A percentile compares a stretch with the other conserved stretches of the same genome.
Conservation (phyloP, 2,797 vertebrate genomes). For the Sitta carolinensis region DNA sequence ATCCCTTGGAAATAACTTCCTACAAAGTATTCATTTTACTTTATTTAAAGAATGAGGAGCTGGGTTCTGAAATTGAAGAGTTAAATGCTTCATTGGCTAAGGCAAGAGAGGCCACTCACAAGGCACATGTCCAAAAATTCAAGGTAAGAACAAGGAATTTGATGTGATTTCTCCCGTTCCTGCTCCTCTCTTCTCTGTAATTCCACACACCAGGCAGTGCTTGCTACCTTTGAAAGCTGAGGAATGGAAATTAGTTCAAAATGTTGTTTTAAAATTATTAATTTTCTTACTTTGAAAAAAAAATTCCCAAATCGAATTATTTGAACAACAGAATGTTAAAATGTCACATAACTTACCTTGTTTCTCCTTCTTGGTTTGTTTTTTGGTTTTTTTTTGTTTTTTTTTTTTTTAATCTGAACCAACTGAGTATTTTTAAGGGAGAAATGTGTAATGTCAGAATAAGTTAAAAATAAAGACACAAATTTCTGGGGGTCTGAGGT, state of each 20-base stretch:
- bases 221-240: neutral
- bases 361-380: neutral
- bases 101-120: conserved; percentile 83
- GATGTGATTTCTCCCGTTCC: neutral
- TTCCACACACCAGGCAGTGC: neutral
- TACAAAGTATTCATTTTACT: neutral
- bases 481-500: neutral
- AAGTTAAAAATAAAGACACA: neutral
- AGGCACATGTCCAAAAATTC: conserved; percentile 85
- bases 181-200: neutral
- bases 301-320: neutral
- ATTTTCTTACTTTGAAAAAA: neutral
- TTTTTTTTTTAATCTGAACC: neutral
- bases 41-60: conserved; percentile 84
- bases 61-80: conserved; percentile 86
- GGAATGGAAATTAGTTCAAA: neutral
- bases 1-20: neutral
- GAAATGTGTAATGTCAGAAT: neutral
- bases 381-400: neutral
- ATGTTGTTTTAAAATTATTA: neutral
- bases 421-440: neutral
- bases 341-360: neutral
- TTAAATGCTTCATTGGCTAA: conserved; percentile 83
- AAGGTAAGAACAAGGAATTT: conserved; percentile 75
- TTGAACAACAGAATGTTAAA: neutral